phyloP scores from a whole-genome alignment of 2,113 vertebrate genomes.

The Prochilodus magdalenae region DNA sequence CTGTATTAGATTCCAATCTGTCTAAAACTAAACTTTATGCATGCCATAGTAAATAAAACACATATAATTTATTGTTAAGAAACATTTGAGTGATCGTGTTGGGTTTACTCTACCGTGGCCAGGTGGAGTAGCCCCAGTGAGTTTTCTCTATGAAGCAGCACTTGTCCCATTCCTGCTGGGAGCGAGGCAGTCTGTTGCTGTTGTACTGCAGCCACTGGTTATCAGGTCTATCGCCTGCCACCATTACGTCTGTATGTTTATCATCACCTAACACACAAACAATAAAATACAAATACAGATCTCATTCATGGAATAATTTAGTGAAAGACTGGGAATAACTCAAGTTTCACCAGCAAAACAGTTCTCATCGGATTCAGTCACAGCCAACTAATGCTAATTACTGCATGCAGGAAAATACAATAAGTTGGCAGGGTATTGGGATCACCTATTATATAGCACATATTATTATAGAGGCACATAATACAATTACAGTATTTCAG shows the following conservation, averaged over 20 bases:
- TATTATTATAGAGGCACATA: no score
- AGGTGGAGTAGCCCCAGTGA: slow-evolving; percentile 96
- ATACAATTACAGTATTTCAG: no score
- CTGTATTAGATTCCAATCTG: no score
- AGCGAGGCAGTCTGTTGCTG: slow-evolving; percentile 85
- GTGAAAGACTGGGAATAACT: no score
- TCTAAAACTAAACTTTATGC: no score
- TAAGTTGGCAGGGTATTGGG: no score
- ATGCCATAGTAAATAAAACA: background rate
- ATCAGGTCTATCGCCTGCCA: slow-evolving; percentile 89
- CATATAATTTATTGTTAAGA: background rate
- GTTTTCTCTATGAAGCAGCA: slow-evolving; percentile 95
- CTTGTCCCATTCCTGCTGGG: slow-evolving; percentile 86
- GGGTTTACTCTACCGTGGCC: slow-evolving; percentile 83
- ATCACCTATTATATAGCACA: no score
- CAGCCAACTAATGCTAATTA: no score
- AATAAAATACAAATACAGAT: background rate
- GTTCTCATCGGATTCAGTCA: no score
- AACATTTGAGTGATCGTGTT: background rate
- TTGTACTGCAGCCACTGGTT: slow-evolving; percentile 95
- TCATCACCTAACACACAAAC: slow-evolving; percentile 17
- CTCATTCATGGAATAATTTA: no score
- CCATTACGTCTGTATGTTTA: slow-evolving; percentile 76
- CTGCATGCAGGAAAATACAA: no score
- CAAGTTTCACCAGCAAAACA: no score